Percentiles rank a stretch among this genome's conserved stretches.
Conservation (phyloP, 2,888 invertebrate genomes). For the Ctenicera cuprea region DNA sequence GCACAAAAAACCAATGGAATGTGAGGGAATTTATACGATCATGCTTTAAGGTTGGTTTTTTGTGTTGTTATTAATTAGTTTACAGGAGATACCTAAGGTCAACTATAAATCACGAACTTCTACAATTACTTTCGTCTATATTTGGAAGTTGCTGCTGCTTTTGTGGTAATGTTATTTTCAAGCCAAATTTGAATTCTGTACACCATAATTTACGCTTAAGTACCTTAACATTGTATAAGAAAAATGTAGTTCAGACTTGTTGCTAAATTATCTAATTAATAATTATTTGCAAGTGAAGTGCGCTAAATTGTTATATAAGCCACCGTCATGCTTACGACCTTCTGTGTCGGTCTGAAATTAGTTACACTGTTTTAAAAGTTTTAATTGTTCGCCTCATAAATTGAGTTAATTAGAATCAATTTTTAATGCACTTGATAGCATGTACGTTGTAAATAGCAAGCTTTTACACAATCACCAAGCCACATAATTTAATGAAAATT, state of each 20-base stretch:
- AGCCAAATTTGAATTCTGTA: background rate
- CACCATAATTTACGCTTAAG: too few relatives aligned
- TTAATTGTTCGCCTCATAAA: conserved; percentile 15
- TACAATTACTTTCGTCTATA: conserved; percentile 27
- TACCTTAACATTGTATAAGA: too few relatives aligned
- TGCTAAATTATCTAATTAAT: too few relatives aligned
- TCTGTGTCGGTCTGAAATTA: background rate
- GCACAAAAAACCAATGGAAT: conserved; percentile 5
- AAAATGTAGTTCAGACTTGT: too few relatives aligned
- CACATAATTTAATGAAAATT: conserved; percentile 28
- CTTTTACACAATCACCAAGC: conserved; percentile 10
- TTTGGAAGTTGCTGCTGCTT: conserved; percentile 12
- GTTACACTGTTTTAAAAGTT: background rate
- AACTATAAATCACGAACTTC: conserved; percentile 18
- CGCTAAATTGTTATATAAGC: background rate
- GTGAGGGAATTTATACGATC: conserved; percentile 15
- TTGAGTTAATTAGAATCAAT: background rate
- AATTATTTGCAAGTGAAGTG: too few relatives aligned
- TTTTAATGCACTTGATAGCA: background rate
- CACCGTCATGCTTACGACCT: conserved; percentile 4
- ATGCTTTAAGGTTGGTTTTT: conserved; percentile 12
- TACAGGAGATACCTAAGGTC: conserved; percentile 5
- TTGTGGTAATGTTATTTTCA: background rate
- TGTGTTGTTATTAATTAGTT: conserved; percentile 19
- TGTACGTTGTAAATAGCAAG: background rate